Percentiles rank a stretch among this genome's conserved stretches.
Evolutionary conservation across 2,797 vertebrate species (phyloP).

Genomic region (Amazona ochrocephala): DNA sequence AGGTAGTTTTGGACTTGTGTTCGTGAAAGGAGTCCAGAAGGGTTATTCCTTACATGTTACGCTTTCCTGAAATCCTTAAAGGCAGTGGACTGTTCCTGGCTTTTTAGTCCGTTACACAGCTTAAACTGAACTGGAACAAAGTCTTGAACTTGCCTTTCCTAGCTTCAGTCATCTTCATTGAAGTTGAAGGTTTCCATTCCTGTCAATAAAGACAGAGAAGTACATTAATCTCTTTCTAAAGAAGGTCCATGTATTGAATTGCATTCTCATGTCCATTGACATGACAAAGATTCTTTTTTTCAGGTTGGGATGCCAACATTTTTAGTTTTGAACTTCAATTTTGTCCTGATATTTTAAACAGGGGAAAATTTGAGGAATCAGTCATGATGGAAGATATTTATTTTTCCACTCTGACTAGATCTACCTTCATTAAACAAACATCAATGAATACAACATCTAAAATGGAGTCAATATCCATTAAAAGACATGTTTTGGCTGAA

Average conservation of each 20-base stretch:
- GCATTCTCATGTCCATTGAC: neutral
- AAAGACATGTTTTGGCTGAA: neutral
- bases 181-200: neutral
- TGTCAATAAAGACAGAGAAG: accelerated
- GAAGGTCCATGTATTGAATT: neutral
- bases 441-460: neutral
- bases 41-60: neutral
- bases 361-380: neutral
- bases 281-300: neutral
- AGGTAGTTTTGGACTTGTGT: neutral
- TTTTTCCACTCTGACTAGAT: neutral
- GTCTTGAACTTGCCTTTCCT: neutral
- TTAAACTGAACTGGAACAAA: neutral
- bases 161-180: neutral
- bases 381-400: neutral
- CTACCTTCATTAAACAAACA: neutral
- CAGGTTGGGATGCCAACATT: neutral
- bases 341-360: neutral
- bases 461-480: neutral
- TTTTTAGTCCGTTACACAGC: neutral
- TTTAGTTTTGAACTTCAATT: neutral
- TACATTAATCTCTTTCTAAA: neutral
- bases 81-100: neutral
- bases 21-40: neutral
- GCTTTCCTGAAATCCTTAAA: neutral